Percentiles rank a stretch among this genome's conserved stretches.
Conservation (phyloP, 1,140 invertebrate genomes). For the Nomia melanderi region DNA sequence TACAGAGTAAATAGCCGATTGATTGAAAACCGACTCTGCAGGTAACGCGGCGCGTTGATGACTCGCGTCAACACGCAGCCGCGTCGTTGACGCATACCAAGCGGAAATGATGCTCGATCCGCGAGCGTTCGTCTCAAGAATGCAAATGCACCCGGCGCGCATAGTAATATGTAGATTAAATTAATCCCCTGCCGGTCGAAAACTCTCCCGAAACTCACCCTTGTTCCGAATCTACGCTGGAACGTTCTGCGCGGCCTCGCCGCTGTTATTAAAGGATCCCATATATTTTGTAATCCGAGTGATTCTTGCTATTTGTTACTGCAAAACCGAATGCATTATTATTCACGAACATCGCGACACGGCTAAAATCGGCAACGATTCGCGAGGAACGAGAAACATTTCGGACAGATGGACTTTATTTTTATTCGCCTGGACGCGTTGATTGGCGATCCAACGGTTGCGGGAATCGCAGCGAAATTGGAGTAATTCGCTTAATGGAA, state of each 20-base stretch:
- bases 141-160: conserved; percentile 50
- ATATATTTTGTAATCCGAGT: not conserved
- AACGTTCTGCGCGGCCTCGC: not conserved
- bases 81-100: conserved; percentile 29
- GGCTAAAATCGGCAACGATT: no score
- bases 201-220: conserved; percentile 47
- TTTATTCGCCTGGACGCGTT: no score
- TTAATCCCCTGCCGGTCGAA: conserved; percentile 55
- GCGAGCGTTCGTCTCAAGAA: conserved; percentile 49
- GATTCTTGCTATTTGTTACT: no score
- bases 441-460: no score
- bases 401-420: no score
- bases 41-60: not conserved
- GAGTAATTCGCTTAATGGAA: no score
- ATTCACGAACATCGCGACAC: no score
- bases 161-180: conserved; percentile 56
- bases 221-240: conserved; percentile 6
- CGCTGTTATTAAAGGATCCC: not conserved
- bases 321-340: no score
- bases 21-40: not conserved
- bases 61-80: not conserved
- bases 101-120: conserved; percentile 35
- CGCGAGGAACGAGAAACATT: no score
- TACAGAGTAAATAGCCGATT: not conserved
- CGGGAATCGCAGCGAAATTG: no score